Percentiles rank a stretch among this genome's conserved stretches.
Evolutionary conservation across 2,113 vertebrate genomes (phyloP).

Genomic region (Protobothrops mucrosquamatus): DNA sequence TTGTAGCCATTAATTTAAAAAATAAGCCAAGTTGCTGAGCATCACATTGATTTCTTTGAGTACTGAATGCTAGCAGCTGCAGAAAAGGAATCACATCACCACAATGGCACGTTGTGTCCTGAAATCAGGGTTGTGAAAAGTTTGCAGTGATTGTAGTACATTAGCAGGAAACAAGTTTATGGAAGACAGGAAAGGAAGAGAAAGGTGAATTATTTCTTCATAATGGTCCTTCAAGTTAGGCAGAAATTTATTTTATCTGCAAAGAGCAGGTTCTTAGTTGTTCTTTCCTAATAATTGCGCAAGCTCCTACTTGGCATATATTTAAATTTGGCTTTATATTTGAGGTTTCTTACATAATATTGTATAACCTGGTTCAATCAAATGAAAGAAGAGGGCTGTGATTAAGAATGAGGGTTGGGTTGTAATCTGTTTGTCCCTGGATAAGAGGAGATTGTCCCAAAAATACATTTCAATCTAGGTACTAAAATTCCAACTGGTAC

Average conservation of each 20-base stretch:
- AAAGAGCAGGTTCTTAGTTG: not conserved
- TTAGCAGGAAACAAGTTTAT: not conserved
- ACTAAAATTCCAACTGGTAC: not conserved
- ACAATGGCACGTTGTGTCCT: conserved; percentile 16
- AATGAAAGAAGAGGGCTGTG: not conserved
- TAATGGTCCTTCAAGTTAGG: not conserved
- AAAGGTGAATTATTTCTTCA: not conserved
- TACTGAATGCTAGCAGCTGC: not conserved
- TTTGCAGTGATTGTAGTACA: not conserved
- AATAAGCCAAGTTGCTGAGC: conserved; percentile 39
- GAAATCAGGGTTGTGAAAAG: not conserved
- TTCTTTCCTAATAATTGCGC: not conserved
- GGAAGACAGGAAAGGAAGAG: not conserved
- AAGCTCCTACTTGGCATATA: not conserved
- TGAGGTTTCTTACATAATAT: not conserved
- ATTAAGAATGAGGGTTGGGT: not conserved
- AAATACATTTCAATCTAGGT: not conserved
- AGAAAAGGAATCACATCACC: conserved; percentile 13
- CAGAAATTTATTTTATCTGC: not conserved
- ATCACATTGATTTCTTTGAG: not conserved
- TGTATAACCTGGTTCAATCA: not conserved
- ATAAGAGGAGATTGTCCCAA: not conserved
- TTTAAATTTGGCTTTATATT: conserved; percentile 2
- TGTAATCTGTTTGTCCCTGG: not conserved
- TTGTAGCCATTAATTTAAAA: conserved; percentile 7